phyloP scores from a whole-genome alignment of 1,140 invertebrate genomes.

The Trichonephila clavipes region DNA sequence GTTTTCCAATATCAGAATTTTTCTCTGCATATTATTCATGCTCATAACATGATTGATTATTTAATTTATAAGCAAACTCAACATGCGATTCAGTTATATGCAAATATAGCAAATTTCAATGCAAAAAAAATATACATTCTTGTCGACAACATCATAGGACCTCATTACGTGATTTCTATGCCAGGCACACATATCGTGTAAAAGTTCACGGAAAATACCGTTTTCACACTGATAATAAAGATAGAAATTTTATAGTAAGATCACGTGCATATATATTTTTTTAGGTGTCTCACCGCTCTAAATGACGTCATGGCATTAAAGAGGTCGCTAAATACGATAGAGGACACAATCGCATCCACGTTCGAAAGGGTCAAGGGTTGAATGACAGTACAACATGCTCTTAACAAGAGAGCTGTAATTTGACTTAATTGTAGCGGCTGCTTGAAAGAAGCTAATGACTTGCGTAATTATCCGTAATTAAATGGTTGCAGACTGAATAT shows the following conservation, averaged over 20 bases:
- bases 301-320: neutral
- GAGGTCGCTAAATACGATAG: conserved; percentile 26
- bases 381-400: conserved; percentile 1
- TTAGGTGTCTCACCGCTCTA: neutral
- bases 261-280: conserved; percentile 31
- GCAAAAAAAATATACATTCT: neutral
- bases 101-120: neutral
- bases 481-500: neutral
- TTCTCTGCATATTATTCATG: no score
- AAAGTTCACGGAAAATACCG: neutral
- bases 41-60: no score
- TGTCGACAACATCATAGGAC: neutral
- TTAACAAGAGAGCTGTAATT: neutral
- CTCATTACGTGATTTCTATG: neutral
- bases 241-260: conserved; percentile 4
- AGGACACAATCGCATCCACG: neutral
- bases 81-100: neutral
- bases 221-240: conserved; percentile 1
- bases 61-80: neutral
- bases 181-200: neutral
- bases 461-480: neutral
- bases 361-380: conserved; percentile 18
- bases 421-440: neutral
- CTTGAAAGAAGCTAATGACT: neutral
- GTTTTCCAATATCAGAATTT: no score